Evolutionary conservation across 2,113 vertebrate species (phyloP), one percentile per base, ranked within the genome.

Genomic region (Dendropsophus ebraccatus): DNA sequence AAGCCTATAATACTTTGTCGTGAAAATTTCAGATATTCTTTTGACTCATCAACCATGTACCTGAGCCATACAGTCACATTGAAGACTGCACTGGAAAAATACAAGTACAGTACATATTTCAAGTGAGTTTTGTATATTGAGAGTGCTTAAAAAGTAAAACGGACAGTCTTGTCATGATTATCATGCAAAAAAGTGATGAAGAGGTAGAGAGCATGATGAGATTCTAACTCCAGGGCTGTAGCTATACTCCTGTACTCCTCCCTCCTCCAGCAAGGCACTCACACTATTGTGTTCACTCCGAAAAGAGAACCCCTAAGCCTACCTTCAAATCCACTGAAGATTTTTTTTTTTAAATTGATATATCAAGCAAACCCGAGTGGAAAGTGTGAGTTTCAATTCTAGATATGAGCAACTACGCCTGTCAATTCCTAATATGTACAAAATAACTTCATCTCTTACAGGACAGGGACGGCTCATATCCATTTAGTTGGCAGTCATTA

Each of bases 261-360:
- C 88, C 91, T 45, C 45, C 88, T 88, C 89, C 93, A 91, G 91
- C 93, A 94, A 95, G 93, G 94, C 93, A 94, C 94, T 94, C 93
- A 54, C 92, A 91, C 90, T 92, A 89, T 58, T 45, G 62, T 56
- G n/a, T 87, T 81, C 6, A 10, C 58, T 45, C 88, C 88, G 92
- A 91, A 92, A 91, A 9, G 25, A 58, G 23, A 67, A 90, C 87
- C 90, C 93, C 84, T 41, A 8, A 88, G 88, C 5, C 89, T 87
- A 88, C 86, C 88, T 91, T 91, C 86, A 89, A 82, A 88, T 87
- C 89, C 75, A 88, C 81, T 89, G 88, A 58, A 83, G 85, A 88
- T 89, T 84, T 85, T 79, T 81, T 92, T 91, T 69, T 87, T 19
- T 37, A n/a, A n/a, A n/a, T n/a, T n/a, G 17, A 70, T 37, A 70